A percentile compares a stretch with the other conserved stretches of the same genome.
phyloP scores from a whole-genome alignment of 2,888 invertebrate genomes.

The Drosophila lutescens region DNA sequence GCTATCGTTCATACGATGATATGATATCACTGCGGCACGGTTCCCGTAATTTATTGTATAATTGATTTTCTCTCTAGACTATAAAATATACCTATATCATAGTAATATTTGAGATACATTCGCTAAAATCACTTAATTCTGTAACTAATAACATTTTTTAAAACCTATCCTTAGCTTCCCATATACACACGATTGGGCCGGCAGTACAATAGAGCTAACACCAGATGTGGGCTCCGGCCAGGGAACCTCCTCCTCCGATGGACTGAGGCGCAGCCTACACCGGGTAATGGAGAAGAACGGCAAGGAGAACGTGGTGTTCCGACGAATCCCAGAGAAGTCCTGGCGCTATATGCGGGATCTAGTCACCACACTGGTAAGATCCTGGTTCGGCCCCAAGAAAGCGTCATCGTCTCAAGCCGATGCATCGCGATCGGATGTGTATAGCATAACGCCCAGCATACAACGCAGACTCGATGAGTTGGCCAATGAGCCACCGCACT shows the following conservation, averaged over 20 bases:
- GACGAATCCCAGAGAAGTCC: constrained; percentile 86
- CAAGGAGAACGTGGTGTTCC: constrained; percentile 81
- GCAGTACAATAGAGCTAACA: constrained; percentile 82
- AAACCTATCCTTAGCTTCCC: constrained; percentile 59
- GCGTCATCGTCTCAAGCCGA: constrained; percentile 22
- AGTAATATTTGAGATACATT: too few relatives aligned
- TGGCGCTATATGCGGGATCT: constrained; percentile 91
- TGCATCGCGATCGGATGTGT: constrained; percentile 57
- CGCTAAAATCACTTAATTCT: neutral
- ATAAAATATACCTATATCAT: too few relatives aligned
- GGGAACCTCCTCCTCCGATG: constrained; percentile 37
- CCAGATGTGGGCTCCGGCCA: constrained; percentile 48
- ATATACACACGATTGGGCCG: constrained; percentile 78
- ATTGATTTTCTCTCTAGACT: too few relatives aligned
- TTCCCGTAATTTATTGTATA: too few relatives aligned
- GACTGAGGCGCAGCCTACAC: constrained; percentile 62
- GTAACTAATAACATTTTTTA: neutral
- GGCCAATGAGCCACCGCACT: constrained; percentile 58
- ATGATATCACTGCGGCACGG: too few relatives aligned
- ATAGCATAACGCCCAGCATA: constrained; percentile 76
- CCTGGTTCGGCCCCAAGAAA: constrained; percentile 58
- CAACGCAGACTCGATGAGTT: constrained; percentile 71
- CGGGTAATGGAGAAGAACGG: constrained; percentile 83
- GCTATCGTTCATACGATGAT: too few relatives aligned
- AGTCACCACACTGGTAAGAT: constrained; percentile 94